Evolutionary conservation across 2,797 vertebrate species (phyloP), one percentile per base, ranked within the genome.

Genomic region (Diglossa cyanea): DNA sequence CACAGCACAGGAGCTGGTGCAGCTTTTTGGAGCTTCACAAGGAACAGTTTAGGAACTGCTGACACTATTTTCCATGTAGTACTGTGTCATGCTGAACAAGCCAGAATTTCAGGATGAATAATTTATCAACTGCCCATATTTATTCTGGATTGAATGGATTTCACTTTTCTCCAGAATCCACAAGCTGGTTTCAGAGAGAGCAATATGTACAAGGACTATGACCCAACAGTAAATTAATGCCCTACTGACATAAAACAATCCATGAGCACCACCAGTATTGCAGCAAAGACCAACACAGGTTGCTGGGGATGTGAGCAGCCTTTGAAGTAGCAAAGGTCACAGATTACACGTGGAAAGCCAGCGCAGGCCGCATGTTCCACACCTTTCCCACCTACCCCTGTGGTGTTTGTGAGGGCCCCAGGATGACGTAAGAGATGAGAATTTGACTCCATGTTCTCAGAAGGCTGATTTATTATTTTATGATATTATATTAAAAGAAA

Each of bases 251-350:
- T 13, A 25, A 11, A 55, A 8, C 15, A 11, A n/a, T 8, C 25
- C 0, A 1, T 0, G 12, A 17, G 25, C n/a, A 50, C 14, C 61
- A 50, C 5, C 11, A 6, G 30, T 1, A 6, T 4, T 8, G 35
- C 15, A 48, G n/a, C 9, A 25, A 63, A 78, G 6, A 67, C 23
- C 37, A 25, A 16, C 17, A 18, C 0, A 58, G 39, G 35, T 4
- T 26, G 33, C 9, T 10, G 47, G 23, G 53, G 28, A 31, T 4
- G 21, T 0, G 4, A 77, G 40, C 44, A 60, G 40, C 50, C 42
- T 65, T 44, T 42, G n/a, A 33, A 73, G 14, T 4, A 83, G 68
- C 39, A 25, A 20, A 47, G 44, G 13, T 30, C 42, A 71, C 23
- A 21, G 19, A 17, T 81, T 40, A 74, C 33, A 39, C 6, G 1